Conservation (phyloP, 2,113 vertebrate species). For the Prochilodus magdalenae region DNA sequence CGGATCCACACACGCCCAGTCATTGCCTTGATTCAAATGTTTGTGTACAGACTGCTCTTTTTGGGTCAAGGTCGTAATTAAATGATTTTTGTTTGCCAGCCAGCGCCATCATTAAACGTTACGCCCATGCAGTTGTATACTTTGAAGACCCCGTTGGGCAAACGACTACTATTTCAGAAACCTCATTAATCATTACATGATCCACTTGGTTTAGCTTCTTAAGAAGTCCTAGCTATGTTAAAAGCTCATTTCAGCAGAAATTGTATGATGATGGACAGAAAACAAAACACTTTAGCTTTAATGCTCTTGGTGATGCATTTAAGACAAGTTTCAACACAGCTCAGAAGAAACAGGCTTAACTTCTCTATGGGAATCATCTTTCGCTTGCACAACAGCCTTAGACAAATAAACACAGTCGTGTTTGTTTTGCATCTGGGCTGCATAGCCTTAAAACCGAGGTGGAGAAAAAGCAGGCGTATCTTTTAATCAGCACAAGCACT, state of each 20-base stretch:
- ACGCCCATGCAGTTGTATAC: neutral
- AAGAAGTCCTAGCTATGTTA: neutral
- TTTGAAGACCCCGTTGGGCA: neutral
- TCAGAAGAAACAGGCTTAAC: neutral
- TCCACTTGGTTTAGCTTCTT: neutral
- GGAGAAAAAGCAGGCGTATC: neutral
- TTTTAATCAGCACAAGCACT: constrained; percentile 8
- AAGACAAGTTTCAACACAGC: constrained; percentile 14
- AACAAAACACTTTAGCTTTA: neutral
- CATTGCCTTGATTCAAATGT: neutral
- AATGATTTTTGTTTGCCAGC: neutral
- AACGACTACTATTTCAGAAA: neutral
- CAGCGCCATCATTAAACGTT: neutral
- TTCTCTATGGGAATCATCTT: neutral
- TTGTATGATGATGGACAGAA: neutral
- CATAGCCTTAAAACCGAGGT: neutral
- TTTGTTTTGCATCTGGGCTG: constrained; percentile 33
- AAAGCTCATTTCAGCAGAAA: constrained; percentile 20
- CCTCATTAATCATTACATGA: neutral
- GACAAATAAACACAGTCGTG: neutral
- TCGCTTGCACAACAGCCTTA: neutral
- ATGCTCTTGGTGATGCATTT: neutral
- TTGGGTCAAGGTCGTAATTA: neutral
- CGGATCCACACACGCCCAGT: neutral
- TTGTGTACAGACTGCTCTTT: neutral